Evolutionary conservation across 2,797 vertebrate species (phyloP), one percentile per base, ranked within the genome.

Genomic region (Enteromius viviparus): DNA sequence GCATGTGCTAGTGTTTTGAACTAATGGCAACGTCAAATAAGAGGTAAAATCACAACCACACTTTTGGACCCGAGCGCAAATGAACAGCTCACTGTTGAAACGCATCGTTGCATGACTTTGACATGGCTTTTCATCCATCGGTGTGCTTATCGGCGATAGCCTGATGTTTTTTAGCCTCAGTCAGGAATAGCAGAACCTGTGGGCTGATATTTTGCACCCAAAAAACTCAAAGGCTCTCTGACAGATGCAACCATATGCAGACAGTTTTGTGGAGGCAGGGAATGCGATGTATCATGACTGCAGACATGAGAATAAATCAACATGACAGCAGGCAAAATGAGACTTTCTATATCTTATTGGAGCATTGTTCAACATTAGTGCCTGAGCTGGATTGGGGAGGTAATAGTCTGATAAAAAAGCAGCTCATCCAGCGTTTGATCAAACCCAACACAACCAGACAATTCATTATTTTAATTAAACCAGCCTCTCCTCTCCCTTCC

Each of bases 301-400:
- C 64, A 75, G 84, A 79, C 84, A 42, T 86, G 81, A 83, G 72
- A 72, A 53, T 88, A 80, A 83, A 74, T 53, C 83, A 58, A 78
- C 65, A 80, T 85, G 88, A 88, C 89, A 89, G 83, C 47, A 47
- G 80, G 76, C 75, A 86, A 83, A 86, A 87, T 83, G 64, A 89
- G 81, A 84, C 80, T 60, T 85, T 85, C 69, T 83, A 80, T 89
- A 45, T 87, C 77, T 85, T 72, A 74, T 78, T 78, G 32, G 34
- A 78, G 80, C 70, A 53, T 51, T 79, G 79, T 87, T 87, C 84
- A 75, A 72, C 83, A 85, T 89, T 66, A 82, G 83, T 49, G 81
- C 76, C 51, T 78, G 85, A 32, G 76, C 42, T 40, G 76, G 77
- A 87, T 84, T 78, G 78, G 34, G 58, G 66, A 77, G 19, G 68